phyloP scores from a whole-genome alignment of 1,140 invertebrate genomes.

The Cryptotermes secundus region DNA sequence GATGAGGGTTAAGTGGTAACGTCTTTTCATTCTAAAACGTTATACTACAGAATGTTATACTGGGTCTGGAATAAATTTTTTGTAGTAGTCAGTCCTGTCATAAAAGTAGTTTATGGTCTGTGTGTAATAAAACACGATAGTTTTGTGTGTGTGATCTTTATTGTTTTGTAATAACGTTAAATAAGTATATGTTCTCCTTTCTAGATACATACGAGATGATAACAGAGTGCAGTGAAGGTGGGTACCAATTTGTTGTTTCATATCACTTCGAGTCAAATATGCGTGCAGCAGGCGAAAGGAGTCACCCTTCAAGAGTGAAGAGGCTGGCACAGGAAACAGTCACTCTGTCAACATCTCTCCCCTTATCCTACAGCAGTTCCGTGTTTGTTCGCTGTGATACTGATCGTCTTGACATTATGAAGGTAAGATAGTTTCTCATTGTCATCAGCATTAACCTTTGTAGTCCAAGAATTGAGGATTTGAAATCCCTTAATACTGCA shows the following conservation, averaged over 20 bases:
- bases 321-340: slow-evolving; percentile 93
- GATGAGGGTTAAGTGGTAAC: too few species aligned
- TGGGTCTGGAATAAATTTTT: too few species aligned
- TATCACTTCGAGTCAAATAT: slow-evolving; percentile 92
- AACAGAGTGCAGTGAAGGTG: slow-evolving; percentile 67
- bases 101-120: too few species aligned
- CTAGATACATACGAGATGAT: slow-evolving; percentile 91
- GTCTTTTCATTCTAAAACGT: too few species aligned
- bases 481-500: too few species aligned
- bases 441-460: too few species aligned
- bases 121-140: too few species aligned
- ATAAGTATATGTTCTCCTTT: slow-evolving; percentile 38
- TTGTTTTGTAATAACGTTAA: too few species aligned
- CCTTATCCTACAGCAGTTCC: slow-evolving; percentile 89
- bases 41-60: too few species aligned
- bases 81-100: too few species aligned
- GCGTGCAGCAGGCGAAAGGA: slow-evolving; percentile 78
- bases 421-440: slow-evolving; percentile 55
- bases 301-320: slow-evolving; percentile 84
- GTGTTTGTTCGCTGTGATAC: slow-evolving; percentile 96
- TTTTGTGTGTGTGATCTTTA: too few species aligned
- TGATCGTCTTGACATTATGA: slow-evolving; percentile 93
- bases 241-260: slow-evolving; percentile 80
- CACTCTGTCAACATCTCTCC: slow-evolving; percentile 90
- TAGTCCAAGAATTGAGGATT: too few species aligned